Percentiles rank a stretch among this genome's conserved stretches.
Conservation (phyloP, 2,797 vertebrate genomes). For the Trichosurus vulpecula region DNA sequence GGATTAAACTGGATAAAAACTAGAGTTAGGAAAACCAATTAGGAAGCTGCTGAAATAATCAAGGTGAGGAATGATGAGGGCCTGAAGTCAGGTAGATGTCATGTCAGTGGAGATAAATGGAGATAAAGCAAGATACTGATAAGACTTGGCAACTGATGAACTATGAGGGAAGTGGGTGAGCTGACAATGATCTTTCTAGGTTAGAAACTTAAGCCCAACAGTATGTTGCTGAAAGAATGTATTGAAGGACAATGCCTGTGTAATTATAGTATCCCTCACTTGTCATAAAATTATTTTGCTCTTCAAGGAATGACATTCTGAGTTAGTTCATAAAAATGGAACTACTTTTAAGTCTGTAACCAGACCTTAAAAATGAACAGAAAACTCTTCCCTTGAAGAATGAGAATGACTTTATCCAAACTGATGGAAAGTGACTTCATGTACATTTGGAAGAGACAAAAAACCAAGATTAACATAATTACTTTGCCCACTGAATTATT, state of each 20-base stretch:
- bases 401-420: slow-evolving; percentile 57
- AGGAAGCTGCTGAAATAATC: neutral
- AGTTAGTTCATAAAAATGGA: slow-evolving; percentile 53
- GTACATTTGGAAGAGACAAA: slow-evolving; percentile 21
- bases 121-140: neutral
- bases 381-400: slow-evolving; percentile 55
- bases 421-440: slow-evolving; percentile 58
- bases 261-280: neutral
- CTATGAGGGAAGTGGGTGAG: neutral
- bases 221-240: neutral
- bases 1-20: neutral
- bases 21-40: neutral
- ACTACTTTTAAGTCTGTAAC: slow-evolving; percentile 21
- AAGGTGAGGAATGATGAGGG: neutral
- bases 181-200: neutral
- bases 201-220: rapidly evolving
- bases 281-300: slow-evolving; percentile 43
- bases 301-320: slow-evolving; percentile 5
- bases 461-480: slow-evolving; percentile 45
- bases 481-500: slow-evolving; percentile 27
- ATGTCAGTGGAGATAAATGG: neutral
- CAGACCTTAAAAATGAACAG: slow-evolving; percentile 60
- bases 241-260: neutral
- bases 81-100: neutral
- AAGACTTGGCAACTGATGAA: neutral